Conservation (phyloP, 2,888 invertebrate genomes). For the Masnerella sp. region DNA sequence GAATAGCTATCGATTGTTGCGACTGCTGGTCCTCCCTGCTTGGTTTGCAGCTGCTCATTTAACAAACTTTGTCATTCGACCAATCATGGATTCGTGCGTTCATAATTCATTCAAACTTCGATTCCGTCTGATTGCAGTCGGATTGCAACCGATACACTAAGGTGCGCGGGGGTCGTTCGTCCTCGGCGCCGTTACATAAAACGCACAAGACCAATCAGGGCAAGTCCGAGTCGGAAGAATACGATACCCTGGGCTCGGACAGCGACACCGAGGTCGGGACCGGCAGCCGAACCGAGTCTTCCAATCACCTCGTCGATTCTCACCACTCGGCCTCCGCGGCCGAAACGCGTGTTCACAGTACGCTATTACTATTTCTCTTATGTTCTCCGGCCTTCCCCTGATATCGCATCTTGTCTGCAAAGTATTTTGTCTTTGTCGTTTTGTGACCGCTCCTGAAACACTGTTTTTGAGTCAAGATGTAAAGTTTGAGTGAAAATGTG, state of each 20-base stretch:
- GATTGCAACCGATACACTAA: conserved; percentile 78
- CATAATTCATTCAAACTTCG: conserved; percentile 63
- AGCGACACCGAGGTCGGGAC: conserved; percentile 87
- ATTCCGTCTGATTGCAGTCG: conserved; percentile 78
- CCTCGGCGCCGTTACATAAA: conserved; percentile 77
- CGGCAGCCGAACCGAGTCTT: conserved; percentile 78
- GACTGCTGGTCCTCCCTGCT: conserved; percentile 77
- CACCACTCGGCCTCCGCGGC: conserved; percentile 76
- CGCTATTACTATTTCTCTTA: conserved; percentile 64
- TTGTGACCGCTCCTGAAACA: too few relatives aligned
- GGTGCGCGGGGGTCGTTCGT: conserved; percentile 77
- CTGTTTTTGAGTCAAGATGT: too few relatives aligned
- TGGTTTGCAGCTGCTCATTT: conserved; percentile 68
- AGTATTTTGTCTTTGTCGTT: too few relatives aligned
- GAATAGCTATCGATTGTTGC: conserved; percentile 66
- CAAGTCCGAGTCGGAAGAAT: conserved; percentile 96
- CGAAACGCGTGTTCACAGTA: conserved; percentile 77
- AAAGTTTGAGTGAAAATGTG: too few relatives aligned
- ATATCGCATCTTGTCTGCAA: too few relatives aligned
- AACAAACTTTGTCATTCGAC: conserved; percentile 58
- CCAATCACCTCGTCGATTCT: conserved; percentile 79
- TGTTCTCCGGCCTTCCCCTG: conserved; percentile 29
- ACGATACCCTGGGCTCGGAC: conserved; percentile 90
- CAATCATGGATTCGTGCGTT: conserved; percentile 60
- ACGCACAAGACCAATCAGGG: conserved; percentile 91